Base-by-base conservation (phyloP, 64 coral and sea anemone species). In the Stichodactyla helianthus region DNA sequence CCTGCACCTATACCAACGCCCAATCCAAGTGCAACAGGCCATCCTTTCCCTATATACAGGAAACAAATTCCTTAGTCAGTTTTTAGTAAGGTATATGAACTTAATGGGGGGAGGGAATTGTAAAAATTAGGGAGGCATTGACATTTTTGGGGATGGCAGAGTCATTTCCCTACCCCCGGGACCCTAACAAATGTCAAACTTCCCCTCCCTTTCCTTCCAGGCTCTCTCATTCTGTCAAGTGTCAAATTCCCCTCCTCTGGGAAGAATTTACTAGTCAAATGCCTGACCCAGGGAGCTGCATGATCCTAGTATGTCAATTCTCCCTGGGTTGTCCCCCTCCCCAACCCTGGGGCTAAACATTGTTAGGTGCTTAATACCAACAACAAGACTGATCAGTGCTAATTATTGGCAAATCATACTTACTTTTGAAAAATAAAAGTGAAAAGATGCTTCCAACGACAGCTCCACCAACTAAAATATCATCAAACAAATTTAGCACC, bases 341-440 rank as follows among this genome's bases (percentile, higher is more conserved):
- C 4, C 52, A 84, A 57, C 25, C 17, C 28, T 53, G 57, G 10
- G 19, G 0, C 17, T 65, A 65, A 44, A 44, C 35, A 44, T 44
- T 44, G 35, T 3, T 44, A 44, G 35, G 35, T 58, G 55, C 55
- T 11, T 11, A 58, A 58, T 58, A 15, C 14, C 55, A 44, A 44
- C 35, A 59, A 59, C 9, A 10, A 10, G 9, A 4, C 2, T 59
- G 15, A 59, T 65, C 62, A 65, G 65, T 23, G 10, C 20, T 74
- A n/a, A 59, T 9, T 58, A 58, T 9, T 9, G 0, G 14, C 6
- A 58, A 58, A 58, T 4, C 7, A 2, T 65, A 90, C 97, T 99
- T 91, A 99, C 97, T 87, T 93, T 95, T 99, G 74, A 99, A 99
- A 77, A 99, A 99, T 83, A 99, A 52, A 50, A 99, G 79, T 25